Base-by-base conservation (phyloP, 2,888 invertebrate genomes). In the Carpatolechia fugitivella region DNA sequence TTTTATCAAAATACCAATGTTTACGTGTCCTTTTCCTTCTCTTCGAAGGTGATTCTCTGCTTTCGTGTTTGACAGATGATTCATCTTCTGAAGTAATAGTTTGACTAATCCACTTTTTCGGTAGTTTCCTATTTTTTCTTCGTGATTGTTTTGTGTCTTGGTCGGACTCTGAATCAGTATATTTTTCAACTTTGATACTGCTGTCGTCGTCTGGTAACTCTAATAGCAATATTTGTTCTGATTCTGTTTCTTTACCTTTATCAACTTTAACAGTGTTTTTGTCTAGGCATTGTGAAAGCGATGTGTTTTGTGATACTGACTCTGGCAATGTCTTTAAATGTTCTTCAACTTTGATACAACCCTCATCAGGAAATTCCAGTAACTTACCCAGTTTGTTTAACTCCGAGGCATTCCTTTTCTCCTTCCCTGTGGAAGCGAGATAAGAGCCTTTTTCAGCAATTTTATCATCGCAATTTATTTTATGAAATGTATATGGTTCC, bases 391-490 rank as follows among this genome's bases (percentile, higher is more conserved):
- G 11, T 33, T 20, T 24, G 24, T 44, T 18, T 44, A 24, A 49
- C 20, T 16, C 35, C 35, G 13, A 49, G 18, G 35, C 33, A 35
- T 46, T 49, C 53, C 35, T 44, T 44, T n/a, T 44, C 44, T 29
- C 24, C 44, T 44, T 44, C 44, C 44, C 44, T 44, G 44, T 40
- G 16, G 49, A 31, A 52, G 29, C 41, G 31, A 41, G 38, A 52
- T 30, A 40, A 56, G 38, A 59, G 55, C 47, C 54, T 48, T 48
- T n/a, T 14, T 71, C 76, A 44, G 44, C 44, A 44, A 44, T 44
- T 3, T 20, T 36, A 14, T 40, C 13, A 16, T 40, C 40, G 40
- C 40, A 40, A 3, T 16, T 24, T 24, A 24, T 4, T 24, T 24
- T 24, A 24, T 24, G 24, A 24, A 4, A 24, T 24, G 24, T n/a